Base-by-base conservation (phyloP, 2,797 vertebrate genomes). In the Gymnodraco acuticeps region DNA sequence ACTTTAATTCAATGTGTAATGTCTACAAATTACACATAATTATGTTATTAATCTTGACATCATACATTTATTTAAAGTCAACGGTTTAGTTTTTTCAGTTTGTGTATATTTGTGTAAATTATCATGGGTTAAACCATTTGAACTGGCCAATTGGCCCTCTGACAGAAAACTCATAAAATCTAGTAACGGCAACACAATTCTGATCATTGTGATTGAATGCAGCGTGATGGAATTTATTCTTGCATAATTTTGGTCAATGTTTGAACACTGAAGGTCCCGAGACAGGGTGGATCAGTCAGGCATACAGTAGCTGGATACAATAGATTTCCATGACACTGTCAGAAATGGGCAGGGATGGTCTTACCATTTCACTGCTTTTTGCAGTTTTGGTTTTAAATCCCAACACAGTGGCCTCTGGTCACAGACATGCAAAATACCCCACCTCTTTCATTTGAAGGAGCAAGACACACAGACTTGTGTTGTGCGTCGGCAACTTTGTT, bases 291-390 rank as follows among this genome's bases (percentile, higher is more conserved):
- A 43, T 66, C 51, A 41, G 43, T 17, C 53, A 20, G 20, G 42
- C 20, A 46, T 3, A 23, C 23, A 23, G 23, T 11, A 55, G 31
- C 45, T 41, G 45, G 10, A 58, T n/a, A 42, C 14, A 7, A 19
- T 0, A 3, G 0, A 54, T 31, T 42, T 15, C 38, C 16, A 42
- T 2, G 15, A 31, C 9, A 10, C 48, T 3, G 1, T 15, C 12
- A 41, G 31, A 15, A 13, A 53, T 45, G 45, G 0, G 47, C 47
- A 47, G 13, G 33, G 5, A 33, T 33, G 33, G 7, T 20, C 31
- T 11, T 42, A 45, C 1, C n/a, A 45, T 2, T 19, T 33, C 0
- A n/a, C 23, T 11, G 10, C 43, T 61, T 61, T 62, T 47, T 8
- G 45, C 27, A 0, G 23, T 31, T 31, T 54, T 31, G 52, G 3